phyloP scores from a whole-genome alignment of 2,113 vertebrate species.

The Hypomesus transpacificus region DNA sequence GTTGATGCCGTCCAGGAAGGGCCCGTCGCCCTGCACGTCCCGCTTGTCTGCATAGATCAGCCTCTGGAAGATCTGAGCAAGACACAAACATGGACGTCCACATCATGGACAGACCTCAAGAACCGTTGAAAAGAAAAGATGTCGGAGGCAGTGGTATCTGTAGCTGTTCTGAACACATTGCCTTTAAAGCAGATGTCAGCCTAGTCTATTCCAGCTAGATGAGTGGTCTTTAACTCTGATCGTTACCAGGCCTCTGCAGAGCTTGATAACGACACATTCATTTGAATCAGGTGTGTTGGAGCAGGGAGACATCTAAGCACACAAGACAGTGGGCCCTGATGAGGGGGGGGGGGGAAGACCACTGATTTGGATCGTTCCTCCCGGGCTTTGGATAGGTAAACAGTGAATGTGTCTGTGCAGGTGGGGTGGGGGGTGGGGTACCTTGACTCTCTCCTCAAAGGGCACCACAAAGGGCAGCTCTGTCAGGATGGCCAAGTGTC shows the following conservation, averaged over 20 bases:
- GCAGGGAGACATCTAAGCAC: no score
- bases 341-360: no score
- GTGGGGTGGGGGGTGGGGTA: constrained; percentile 44
- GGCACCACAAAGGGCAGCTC: constrained; percentile 97
- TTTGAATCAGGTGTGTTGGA: no score
- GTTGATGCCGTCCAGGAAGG: constrained; percentile 93
- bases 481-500: constrained; percentile 94
- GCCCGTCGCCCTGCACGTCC: constrained; percentile 93
- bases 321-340: no score
- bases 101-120: constrained; percentile 11
- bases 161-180: no score
- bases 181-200: no score
- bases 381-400: neutral
- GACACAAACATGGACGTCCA: constrained; percentile 15
- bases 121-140: neutral
- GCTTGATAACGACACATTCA: no score
- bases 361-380: neutral
- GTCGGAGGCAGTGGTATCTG: no score
- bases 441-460: constrained; percentile 99
- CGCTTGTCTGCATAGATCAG: constrained; percentile 96
- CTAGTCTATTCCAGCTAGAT: no score
- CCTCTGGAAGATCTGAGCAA: constrained; percentile 91
- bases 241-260: no score
- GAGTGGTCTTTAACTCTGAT: no score
- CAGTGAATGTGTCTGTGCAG: neutral